These are phyloP conservation scores for Hyperoplus immaculatus DNA, from an alignment of 2,797 vertebrate genomes.

Conservation along the genomic window DNA sequence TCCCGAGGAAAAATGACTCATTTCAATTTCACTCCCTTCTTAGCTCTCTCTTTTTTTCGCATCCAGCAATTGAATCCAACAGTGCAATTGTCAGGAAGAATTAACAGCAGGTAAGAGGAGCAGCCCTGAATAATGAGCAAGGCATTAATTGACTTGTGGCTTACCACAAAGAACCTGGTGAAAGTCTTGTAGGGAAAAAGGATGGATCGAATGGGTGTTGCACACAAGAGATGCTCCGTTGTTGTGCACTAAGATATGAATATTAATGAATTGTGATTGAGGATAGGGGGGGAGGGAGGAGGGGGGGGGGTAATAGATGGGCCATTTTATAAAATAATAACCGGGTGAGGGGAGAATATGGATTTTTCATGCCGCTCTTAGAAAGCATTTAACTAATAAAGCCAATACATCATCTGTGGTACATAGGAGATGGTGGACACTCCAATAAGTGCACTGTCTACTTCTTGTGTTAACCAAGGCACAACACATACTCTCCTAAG, in stretches of 20 bases:
- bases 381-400: slow-evolving; percentile 53
- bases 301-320: slow-evolving; percentile 24
- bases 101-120: slow-evolving; percentile 32
- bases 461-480: slow-evolving; percentile 16
- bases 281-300: too few relatives aligned
- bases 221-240: slow-evolving; percentile 57
- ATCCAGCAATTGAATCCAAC: slow-evolving; percentile 26
- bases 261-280: slow-evolving; percentile 65
- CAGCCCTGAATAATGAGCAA: slow-evolving; percentile 22
- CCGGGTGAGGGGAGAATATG: slow-evolving; percentile 41
- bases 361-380: slow-evolving; percentile 52
- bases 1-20: neutral
- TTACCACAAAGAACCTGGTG: slow-evolving; percentile 33
- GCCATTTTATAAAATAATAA: slow-evolving; percentile 66
- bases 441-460: slow-evolving; percentile 25
- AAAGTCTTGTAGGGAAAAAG: slow-evolving; percentile 38
- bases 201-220: slow-evolving; percentile 47
- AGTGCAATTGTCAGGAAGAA: slow-evolving; percentile 24
- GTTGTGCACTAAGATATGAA: slow-evolving; percentile 64
- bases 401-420: slow-evolving; percentile 55
- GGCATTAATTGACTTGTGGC: slow-evolving; percentile 54
- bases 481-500: slow-evolving; percentile 15
- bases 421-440: slow-evolving; percentile 47
- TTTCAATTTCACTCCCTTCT: slow-evolving; percentile 15
- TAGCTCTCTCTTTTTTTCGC: slow-evolving; percentile 15